These are phyloP conservation scores for Phortica variegata DNA, from an alignment of 1,140 invertebrate species.

Conservation along the genomic window DNA sequence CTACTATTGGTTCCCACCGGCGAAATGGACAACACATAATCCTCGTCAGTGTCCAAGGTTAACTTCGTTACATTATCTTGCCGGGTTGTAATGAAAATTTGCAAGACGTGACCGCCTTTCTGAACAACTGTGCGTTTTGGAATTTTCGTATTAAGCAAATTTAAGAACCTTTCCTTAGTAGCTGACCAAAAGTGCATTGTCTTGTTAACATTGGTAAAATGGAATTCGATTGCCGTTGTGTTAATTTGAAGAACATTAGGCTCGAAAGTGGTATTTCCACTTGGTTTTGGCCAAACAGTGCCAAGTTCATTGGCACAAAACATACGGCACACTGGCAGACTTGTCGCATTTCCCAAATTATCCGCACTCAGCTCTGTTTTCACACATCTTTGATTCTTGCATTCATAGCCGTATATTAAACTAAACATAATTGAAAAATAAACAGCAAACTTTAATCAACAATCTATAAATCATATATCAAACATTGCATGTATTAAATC, in stretches of 20 bases:
- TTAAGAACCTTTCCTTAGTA: constrained; percentile 33
- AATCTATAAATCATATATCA: too few species aligned
- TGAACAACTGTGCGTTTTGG: constrained; percentile 28
- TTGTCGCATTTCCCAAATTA: constrained; percentile 59
- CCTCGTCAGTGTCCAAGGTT: constrained; percentile 67
- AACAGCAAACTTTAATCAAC: too few species aligned
- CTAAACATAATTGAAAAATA: too few species aligned
- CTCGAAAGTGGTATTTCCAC: constrained; percentile 63
- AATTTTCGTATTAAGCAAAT: constrained; percentile 31
- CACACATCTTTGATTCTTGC: constrained; percentile 59
- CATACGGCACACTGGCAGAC: constrained; percentile 65
- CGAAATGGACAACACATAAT: constrained; percentile 66
- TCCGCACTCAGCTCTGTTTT: constrained; percentile 59
- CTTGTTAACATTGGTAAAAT: constrained; percentile 16
- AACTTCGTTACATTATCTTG: constrained; percentile 51
- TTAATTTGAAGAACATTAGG: constrained; percentile 64
- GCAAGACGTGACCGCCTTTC: constrained; percentile 36
- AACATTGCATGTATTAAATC: too few species aligned
- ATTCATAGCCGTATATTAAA: constrained; percentile 64
- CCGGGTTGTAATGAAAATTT: constrained; percentile 25
- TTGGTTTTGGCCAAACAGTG: constrained; percentile 73
- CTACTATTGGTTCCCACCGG: constrained; percentile 40
- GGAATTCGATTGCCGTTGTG: constrained; percentile 40
- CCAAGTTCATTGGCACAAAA: constrained; percentile 64
- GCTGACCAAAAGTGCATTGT: constrained; percentile 33